Evolutionary conservation across 2,113 vertebrate species (phyloP).

Genomic region (Perognathus longimembris): DNA sequence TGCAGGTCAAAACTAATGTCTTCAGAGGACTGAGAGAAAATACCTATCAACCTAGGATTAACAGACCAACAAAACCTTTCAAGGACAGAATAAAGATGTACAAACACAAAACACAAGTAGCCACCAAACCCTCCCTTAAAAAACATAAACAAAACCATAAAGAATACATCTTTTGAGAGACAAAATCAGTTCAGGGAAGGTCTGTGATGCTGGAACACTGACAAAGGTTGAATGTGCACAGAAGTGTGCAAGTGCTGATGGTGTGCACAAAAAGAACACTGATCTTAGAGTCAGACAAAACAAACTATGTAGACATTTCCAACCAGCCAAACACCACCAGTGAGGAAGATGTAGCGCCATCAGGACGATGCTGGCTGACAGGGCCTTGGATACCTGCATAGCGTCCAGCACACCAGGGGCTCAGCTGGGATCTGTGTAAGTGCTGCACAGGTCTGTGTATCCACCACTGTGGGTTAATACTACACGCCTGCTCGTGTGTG

Average conservation of each 20-base stretch:
- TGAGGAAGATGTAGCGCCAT: not conserved
- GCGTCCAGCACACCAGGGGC: not conserved
- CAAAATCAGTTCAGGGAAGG: not conserved
- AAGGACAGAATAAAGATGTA: not conserved
- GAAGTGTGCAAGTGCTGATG: not conserved
- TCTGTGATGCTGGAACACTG: not conserved
- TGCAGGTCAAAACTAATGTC: not conserved
- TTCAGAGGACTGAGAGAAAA: not conserved
- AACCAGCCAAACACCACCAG: not conserved
- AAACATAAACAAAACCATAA: not conserved
- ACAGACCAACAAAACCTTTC: not conserved
- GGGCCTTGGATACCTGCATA: not conserved
- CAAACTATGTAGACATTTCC: not conserved
- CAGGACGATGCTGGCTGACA: not conserved
- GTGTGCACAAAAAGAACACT: accelerated
- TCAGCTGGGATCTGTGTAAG: accelerated
- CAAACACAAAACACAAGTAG: not conserved
- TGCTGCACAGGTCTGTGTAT: not conserved
- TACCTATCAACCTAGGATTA: not conserved
- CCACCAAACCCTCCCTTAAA: not conserved
- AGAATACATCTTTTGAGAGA: not conserved
- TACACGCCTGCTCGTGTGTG: too few species aligned
- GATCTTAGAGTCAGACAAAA: not conserved
- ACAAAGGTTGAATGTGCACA: not conserved
- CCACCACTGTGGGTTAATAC: not conserved